These are phyloP conservation scores for Dendrophyllia cribrosa DNA, from an alignment of 64 coral and sea anemone species.

Conservation along the genomic window DNA sequence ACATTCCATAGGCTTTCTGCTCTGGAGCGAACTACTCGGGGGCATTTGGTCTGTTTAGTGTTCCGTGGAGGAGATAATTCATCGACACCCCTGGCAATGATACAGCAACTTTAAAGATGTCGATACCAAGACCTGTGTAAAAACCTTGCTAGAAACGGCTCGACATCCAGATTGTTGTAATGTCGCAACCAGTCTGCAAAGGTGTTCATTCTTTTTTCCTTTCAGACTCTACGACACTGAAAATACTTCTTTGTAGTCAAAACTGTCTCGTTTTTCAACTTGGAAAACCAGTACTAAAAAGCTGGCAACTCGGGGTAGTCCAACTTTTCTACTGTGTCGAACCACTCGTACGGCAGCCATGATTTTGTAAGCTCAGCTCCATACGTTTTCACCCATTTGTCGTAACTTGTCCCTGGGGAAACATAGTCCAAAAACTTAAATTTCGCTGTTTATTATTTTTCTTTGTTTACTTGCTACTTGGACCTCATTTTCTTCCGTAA, in stretches of 20 bases:
- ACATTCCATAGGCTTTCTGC: not conserved
- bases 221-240: not conserved
- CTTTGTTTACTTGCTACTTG: not conserved
- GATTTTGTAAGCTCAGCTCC: conserved; percentile 14
- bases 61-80: conserved; percentile 40
- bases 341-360: conserved; percentile 57
- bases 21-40: conserved; percentile 36
- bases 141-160: conserved; percentile 35
- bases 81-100: conserved; percentile 42
- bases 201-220: not conserved
- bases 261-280: conserved; percentile 14
- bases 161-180: conserved; percentile 56
- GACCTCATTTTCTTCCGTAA: not conserved
- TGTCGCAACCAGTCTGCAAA: conserved; percentile 48
- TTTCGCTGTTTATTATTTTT: not conserved
- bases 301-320: conserved; percentile 21
- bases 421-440: conserved; percentile 45
- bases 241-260: conserved; percentile 27
- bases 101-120: conserved; percentile 54
- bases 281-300: conserved; percentile 52
- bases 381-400: conserved; percentile 39
- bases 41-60: not conserved
- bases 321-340: conserved; percentile 46
- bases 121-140: conserved; percentile 59
- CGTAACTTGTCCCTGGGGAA: not conserved